phyloP scores from a whole-genome alignment of 1,140 invertebrate species.

The Scaptomyza pallida region DNA sequence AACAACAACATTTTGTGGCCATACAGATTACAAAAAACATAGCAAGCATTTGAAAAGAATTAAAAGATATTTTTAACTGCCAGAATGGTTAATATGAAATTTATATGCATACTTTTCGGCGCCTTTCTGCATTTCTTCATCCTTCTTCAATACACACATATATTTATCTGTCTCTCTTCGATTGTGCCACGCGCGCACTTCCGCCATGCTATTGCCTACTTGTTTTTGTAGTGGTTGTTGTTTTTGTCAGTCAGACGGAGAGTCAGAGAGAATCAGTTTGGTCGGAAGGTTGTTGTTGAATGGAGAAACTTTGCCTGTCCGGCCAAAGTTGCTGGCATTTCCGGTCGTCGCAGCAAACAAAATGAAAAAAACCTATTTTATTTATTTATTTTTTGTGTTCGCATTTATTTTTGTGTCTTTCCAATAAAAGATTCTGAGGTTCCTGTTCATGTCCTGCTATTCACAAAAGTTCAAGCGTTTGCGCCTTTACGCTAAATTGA shows the following conservation, averaged over 20 bases:
- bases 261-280: neutral
- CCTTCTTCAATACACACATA: slow-evolving; percentile 5
- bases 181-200: slow-evolving; percentile 73
- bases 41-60: neutral
- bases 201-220: slow-evolving; percentile 72
- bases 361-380: slow-evolving; percentile 49
- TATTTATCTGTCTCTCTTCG: slow-evolving; percentile 40
- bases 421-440: slow-evolving; percentile 31
- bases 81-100: neutral
- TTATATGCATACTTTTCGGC: slow-evolving; percentile 63
- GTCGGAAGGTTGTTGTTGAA: slow-evolving; percentile 21
- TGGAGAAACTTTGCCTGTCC: slow-evolving; percentile 60
- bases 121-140: slow-evolving; percentile 42
- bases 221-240: slow-evolving; percentile 26
- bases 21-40: slow-evolving; percentile 8
- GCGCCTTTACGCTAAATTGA: slow-evolving; percentile 79
- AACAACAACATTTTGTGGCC: slow-evolving; percentile 30
- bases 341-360: slow-evolving; percentile 69
- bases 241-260: slow-evolving; percentile 40
- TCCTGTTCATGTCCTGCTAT: slow-evolving; percentile 43
- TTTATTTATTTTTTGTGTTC: slow-evolving; percentile 21
- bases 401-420: slow-evolving; percentile 29
- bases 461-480: slow-evolving; percentile 67
- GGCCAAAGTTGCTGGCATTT: slow-evolving; percentile 60
- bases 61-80: too few relatives aligned